These are phyloP conservation scores for Tenrec ecaudatus DNA, from an alignment of 2,113 vertebrate species.

Conservation along the genomic window DNA sequence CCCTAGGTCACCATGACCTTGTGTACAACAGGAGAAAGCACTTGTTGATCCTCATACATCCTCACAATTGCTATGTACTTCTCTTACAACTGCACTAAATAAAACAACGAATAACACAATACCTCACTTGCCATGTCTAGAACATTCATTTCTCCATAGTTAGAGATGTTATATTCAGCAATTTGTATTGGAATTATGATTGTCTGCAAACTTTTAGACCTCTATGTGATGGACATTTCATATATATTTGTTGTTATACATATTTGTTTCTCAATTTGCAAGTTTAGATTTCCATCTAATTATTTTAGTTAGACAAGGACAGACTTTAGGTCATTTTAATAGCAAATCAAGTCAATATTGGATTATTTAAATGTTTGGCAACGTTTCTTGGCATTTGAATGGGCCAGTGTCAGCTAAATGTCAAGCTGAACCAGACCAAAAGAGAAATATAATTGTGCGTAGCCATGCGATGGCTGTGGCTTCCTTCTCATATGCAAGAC, in stretches of 20 bases:
- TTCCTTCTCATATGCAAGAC: neutral
- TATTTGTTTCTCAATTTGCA: neutral
- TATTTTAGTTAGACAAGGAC: neutral
- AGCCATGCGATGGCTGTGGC: neutral
- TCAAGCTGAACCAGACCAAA: neutral
- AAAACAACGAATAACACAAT: no score
- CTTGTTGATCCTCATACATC: neutral
- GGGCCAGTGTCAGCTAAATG: neutral
- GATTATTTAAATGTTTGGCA: neutral
- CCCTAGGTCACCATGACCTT: no score
- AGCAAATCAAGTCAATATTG: neutral
- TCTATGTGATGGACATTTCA: neutral
- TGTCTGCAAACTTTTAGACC: neutral
- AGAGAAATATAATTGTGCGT: neutral
- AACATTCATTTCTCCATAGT: no score
- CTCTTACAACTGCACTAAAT: neutral
- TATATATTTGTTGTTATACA: neutral
- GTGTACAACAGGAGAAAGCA: no score
- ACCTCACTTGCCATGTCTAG: neutral
- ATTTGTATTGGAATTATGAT: neutral
- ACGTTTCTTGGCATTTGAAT: neutral
- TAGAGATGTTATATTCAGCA: neutral
- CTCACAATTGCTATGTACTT: neutral
- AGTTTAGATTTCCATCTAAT: neutral
- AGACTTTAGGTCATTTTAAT: neutral